phyloP scores from a whole-genome alignment of 2,113 vertebrate species.

The Pteropus alecto region DNA sequence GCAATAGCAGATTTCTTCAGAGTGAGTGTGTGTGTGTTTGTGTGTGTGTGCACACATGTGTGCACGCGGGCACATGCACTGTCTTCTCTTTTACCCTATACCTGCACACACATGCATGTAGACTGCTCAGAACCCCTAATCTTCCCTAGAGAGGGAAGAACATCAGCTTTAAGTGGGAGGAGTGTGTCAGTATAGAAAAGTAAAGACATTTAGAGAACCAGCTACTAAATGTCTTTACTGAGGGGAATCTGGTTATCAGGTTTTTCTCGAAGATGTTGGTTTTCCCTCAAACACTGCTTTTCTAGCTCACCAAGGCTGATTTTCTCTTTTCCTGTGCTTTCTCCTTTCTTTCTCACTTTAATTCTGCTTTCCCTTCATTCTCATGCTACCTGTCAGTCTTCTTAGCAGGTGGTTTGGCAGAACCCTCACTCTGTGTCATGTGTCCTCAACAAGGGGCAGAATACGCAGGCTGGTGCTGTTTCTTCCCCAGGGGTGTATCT shows the following conservation, averaged over 20 bases:
- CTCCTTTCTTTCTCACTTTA: not conserved
- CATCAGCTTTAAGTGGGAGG: not conserved
- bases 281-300: not conserved
- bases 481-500: not conserved
- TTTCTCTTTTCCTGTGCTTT: not conserved
- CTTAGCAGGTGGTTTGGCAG: not conserved
- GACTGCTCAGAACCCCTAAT: not conserved
- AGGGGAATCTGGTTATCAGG: not conserved
- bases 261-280: not conserved
- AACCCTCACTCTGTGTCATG: not conserved
- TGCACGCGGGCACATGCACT: fast-evolving
- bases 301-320: not conserved
- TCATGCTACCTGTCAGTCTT: not conserved
- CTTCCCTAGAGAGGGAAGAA: not conserved
- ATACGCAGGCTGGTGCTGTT: fast-evolving
- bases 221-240: not conserved
- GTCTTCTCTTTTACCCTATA: not conserved
- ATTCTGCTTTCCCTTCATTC: not conserved
- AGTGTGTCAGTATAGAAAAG: not conserved
- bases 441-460: not conserved
- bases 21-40: not conserved
- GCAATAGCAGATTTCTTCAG: not conserved
- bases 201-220: not conserved
- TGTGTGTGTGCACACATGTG: not conserved
- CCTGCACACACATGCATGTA: fast-evolving